Evolutionary conservation across 2,113 vertebrate species (phyloP).

Genomic region (Tupaia chinensis): DNA sequence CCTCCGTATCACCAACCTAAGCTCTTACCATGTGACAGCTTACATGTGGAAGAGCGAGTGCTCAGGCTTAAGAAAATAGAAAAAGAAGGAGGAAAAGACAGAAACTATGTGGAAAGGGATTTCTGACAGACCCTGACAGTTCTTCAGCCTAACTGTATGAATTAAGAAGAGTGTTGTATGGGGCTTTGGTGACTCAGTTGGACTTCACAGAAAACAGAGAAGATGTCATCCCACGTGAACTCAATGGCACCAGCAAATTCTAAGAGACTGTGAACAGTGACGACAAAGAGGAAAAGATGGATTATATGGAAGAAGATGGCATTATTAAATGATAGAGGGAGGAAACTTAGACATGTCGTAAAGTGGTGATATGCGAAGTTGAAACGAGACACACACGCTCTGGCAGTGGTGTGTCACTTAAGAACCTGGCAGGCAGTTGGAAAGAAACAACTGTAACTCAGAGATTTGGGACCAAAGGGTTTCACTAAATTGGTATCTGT

Average conservation of each 20-base stretch:
- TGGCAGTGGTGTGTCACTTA: not conserved
- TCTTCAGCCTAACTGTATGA: not conserved
- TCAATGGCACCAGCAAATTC: not conserved
- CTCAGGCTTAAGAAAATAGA: not conserved
- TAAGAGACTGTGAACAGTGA: not conserved
- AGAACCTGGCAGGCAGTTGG: not conserved
- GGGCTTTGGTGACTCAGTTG: rapidly evolving
- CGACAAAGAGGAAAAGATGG: not conserved
- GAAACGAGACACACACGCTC: too few relatives aligned
- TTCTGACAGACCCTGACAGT: not conserved
- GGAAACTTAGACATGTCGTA: not conserved
- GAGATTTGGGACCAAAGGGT: not conserved
- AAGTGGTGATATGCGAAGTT: not conserved
- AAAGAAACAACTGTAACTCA: not conserved
- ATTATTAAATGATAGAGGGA: not conserved
- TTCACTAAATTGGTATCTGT: not conserved
- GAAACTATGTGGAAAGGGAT: not conserved
- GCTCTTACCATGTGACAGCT: not conserved
- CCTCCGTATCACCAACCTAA: not conserved
- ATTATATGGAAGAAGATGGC: not conserved
- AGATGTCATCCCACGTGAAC: not conserved
- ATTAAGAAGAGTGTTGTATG: not conserved
- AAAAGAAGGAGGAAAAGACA: too few relatives aligned
- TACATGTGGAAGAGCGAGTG: not conserved
- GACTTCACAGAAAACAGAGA: not conserved